Conservation (phyloP, 2,113 vertebrate species). For the Toxotes chatareus region DNA sequence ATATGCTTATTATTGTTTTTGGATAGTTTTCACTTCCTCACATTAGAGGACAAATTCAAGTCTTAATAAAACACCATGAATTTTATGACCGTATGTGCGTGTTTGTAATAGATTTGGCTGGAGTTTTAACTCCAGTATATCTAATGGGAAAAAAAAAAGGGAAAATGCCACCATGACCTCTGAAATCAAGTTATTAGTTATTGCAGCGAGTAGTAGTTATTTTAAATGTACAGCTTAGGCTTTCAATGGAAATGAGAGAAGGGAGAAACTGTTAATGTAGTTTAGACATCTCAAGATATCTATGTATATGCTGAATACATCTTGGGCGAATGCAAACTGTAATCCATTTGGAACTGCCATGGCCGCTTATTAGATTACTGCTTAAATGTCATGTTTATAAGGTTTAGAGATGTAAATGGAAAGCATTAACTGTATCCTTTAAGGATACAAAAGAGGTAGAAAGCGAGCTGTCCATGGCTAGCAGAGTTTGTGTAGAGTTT, state of each 20-base stretch:
- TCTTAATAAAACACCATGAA: background rate
- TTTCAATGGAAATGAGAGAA: constrained; percentile 53
- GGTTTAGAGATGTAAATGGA: constrained; percentile 77
- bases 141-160: constrained; percentile 4
- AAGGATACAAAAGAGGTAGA: constrained; percentile 48
- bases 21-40: constrained; percentile 19
- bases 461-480: constrained; percentile 49
- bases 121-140: constrained; percentile 1
- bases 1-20: constrained; percentile 31
- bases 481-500: constrained; percentile 53
- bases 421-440: constrained; percentile 67
- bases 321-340: constrained; percentile 48
- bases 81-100: background rate
- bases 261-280: constrained; percentile 45
- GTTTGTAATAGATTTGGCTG: constrained; percentile 3
- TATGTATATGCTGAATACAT: constrained; percentile 34
- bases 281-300: constrained; percentile 46
- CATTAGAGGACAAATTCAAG: background rate
- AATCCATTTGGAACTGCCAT: constrained; percentile 69
- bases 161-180: constrained; percentile 33
- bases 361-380: constrained; percentile 75
- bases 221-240: constrained; percentile 48
- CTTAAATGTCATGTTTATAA: constrained; percentile 79
- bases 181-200: constrained; percentile 45
- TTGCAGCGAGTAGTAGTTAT: constrained; percentile 32